Conservation (phyloP, 2,113 vertebrate species). For the Peromyscus maniculatus region DNA sequence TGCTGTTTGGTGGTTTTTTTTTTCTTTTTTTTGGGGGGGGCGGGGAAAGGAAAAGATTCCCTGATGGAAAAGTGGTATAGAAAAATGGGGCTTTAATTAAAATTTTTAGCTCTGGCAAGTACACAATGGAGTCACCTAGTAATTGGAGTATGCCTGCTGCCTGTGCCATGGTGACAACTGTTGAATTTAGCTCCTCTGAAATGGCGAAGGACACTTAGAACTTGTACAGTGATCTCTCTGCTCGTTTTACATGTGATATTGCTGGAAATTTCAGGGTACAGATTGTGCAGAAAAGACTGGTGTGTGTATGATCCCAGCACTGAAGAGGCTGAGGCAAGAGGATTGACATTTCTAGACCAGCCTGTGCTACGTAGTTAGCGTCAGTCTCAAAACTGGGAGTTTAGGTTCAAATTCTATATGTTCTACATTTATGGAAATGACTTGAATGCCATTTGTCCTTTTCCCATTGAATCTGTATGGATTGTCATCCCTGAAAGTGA, state of each 20-base stretch:
- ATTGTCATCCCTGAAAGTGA: background rate
- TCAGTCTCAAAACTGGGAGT: background rate
- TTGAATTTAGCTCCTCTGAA: background rate
- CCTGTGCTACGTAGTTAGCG: background rate
- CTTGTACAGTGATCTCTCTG: background rate
- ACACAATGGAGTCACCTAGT: background rate
- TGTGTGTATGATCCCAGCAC: background rate
- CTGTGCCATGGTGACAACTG: background rate
- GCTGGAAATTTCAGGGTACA: background rate
- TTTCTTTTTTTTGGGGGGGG: background rate
- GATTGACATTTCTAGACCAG: background rate
- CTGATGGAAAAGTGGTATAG: background rate
- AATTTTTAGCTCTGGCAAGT: background rate
- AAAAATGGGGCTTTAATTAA: too few species aligned
- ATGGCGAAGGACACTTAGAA: background rate
- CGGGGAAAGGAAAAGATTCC: too few species aligned
- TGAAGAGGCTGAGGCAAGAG: background rate
- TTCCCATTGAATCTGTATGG: background rate
- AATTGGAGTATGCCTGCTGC: background rate
- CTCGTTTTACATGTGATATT: background rate
- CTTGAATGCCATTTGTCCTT: background rate
- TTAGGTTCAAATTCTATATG: background rate
- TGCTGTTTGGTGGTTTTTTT: too few species aligned
- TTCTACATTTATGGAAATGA: background rate
- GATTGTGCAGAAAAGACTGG: background rate